Evolutionary conservation across 1,140 invertebrate genomes (phyloP).

Genomic region (Phortica variegata): DNA sequence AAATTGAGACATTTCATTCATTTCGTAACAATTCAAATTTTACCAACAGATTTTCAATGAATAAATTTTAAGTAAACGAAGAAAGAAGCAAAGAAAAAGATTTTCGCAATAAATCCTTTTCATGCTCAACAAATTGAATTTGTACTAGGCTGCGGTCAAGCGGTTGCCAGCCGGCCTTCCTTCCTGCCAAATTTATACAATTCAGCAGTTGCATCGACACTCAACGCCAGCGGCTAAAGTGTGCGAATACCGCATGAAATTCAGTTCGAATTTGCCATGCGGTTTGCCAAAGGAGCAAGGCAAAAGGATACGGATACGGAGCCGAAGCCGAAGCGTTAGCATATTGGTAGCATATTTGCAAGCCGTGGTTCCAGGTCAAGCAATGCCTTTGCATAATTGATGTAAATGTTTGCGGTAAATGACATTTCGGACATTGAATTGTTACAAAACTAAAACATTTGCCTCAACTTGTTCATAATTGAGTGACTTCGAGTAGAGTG

Average conservation of each 20-base stretch:
- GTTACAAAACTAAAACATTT: neutral
- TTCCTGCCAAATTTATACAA: too few relatives aligned
- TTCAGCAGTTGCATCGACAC: too few relatives aligned
- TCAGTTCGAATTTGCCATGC: slow-evolving; percentile 50
- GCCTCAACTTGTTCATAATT: slow-evolving; percentile 26
- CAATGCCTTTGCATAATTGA: slow-evolving; percentile 56
- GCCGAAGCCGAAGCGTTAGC: slow-evolving; percentile 14
- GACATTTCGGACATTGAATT: neutral
- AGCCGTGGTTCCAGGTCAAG: too few relatives aligned
- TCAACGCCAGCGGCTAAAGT: slow-evolving; percentile 27
- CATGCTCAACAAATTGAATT: slow-evolving; percentile 53
- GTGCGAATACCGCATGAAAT: slow-evolving; percentile 50
- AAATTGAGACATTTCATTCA: too few relatives aligned
- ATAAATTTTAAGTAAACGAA: too few relatives aligned
- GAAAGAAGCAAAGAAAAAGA: too few relatives aligned
- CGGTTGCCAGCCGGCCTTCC: too few relatives aligned
- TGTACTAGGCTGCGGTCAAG: slow-evolving; percentile 45
- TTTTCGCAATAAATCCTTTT: slow-evolving; percentile 44
- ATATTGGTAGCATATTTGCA: too few relatives aligned
- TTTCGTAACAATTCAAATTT: too few relatives aligned
- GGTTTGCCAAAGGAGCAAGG: slow-evolving; percentile 23
- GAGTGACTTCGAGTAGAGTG: too few relatives aligned
- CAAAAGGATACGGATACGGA: too few relatives aligned
- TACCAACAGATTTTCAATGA: too few relatives aligned
- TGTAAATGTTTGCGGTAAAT: slow-evolving; percentile 44